Evolutionary conservation across 1,140 invertebrate species (phyloP), one percentile per base, ranked within the genome.

Genomic region (Musca vetustissima): DNA sequence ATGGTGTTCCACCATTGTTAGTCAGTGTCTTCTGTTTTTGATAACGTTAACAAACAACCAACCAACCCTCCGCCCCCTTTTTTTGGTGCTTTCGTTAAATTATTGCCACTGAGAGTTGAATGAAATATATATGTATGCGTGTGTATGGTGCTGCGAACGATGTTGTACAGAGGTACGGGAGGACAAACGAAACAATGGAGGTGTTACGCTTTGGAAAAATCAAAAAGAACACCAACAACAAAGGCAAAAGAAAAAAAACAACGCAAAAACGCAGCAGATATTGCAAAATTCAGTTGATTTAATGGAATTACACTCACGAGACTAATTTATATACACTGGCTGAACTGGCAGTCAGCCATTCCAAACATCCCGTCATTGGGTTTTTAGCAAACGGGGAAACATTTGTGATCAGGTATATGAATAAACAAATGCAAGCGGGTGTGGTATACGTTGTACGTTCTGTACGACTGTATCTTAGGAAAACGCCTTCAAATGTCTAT

Each of bases 241-340:
- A 43, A 1, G 1, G 11, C 36, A 43, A 43, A 43, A 43, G 11
- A 43, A n/a, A 47, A 36, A 43, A 49, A 24, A 36, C 49, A 36
- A 43, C 49, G 22, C 22, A 15, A 65, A 50, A 50, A 49, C 50
- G 66, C 48, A 53, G 50, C 66, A 52, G 36, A 53, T 36, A 36
- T 69, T 69, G 68, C 68, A 65, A 69, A 69, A 52, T 70, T 59
- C 43, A 21, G 76, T 77, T 80, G 76, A 80, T 80, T 80, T 80
- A 80, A 80, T 80, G 76, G 78, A 78, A 80, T 80, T 73, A 72
- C 79, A 77, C 76, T 77, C 80, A 76, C 70, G 77, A 73, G 79
- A 79, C 72, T 74, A 79, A 79, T 75, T 80, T 75, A 61, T 61
- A 61, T 43, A 61, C 57, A 61, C 57, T 28, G 21, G 43, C 32